Evolutionary conservation across 2,797 vertebrate species (phyloP).

Genomic region (Molossus molossus): DNA sequence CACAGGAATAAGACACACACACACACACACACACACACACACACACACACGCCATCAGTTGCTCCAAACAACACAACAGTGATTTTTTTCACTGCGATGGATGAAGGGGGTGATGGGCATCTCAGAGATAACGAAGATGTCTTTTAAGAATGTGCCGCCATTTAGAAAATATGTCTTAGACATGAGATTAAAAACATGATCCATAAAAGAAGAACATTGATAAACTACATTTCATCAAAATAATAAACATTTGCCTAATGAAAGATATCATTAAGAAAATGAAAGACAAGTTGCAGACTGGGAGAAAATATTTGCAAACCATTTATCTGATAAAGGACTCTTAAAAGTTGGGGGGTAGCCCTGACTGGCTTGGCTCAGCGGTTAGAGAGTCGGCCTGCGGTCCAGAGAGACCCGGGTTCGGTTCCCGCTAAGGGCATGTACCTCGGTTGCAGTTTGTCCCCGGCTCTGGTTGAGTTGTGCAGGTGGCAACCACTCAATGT

Average conservation of each 20-base stretch:
- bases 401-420: no score
- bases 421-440: no score
- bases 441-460: no score
- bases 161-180: neutral
- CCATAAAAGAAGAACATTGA: neutral
- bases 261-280: constrained; percentile 1
- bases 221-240: neutral
- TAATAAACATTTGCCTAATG: neutral
- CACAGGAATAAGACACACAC: neutral
- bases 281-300: neutral
- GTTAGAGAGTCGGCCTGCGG: no score
- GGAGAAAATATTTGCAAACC: constrained; percentile 12
- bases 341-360: neutral
- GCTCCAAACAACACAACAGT: neutral
- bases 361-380: no score
- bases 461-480: no score
- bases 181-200: neutral
- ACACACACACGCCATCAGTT: neutral
- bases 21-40: neutral
- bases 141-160: neutral
- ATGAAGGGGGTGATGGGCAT: neutral
- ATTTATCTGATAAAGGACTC: neutral
- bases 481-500: no score
- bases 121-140: neutral
- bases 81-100: neutral